A percentile compares a stretch with the other conserved stretches of the same genome.
phyloP scores from a whole-genome alignment of 1,140 invertebrate genomes.

The Pemphigus obesinymphae region DNA sequence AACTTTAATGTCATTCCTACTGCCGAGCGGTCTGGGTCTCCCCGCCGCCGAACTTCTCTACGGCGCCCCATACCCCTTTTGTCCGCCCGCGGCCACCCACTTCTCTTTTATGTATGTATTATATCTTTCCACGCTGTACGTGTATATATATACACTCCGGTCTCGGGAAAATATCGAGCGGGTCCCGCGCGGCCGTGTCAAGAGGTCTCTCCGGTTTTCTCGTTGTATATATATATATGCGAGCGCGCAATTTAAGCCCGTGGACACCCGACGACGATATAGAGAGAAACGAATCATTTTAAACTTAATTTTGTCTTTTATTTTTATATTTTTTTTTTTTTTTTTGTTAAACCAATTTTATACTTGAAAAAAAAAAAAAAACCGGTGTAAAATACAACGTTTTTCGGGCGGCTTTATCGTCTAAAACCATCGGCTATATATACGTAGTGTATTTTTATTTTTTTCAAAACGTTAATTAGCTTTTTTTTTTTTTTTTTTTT shows the following conservation, averaged over 20 bases:
- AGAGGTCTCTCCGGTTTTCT: neutral
- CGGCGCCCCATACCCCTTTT: neutral
- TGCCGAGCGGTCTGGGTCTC: constrained; percentile 34
- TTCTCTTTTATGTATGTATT: constrained; percentile 28
- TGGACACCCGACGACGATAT: neutral
- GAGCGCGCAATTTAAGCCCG: neutral
- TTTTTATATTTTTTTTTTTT: neutral
- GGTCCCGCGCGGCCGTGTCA: constrained; percentile 22
- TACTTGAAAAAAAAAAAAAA: neutral
- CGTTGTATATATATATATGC: too few species aligned
- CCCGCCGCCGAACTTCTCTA: constrained; percentile 15
- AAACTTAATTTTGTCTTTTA: neutral
- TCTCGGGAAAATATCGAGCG: constrained; percentile 33
- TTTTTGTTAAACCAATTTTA: neutral
- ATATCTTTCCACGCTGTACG: neutral
- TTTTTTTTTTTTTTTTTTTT: too few species aligned
- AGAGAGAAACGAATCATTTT: constrained; percentile 5
- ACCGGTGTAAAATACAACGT: too few species aligned
- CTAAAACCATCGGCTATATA: too few species aligned
- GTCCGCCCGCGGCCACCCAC: constrained; percentile 12
- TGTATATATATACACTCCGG: too few species aligned
- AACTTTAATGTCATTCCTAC: constrained; percentile 42
- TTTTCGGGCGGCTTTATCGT: too few species aligned
- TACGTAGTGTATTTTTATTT: too few species aligned
- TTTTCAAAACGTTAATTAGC: too few species aligned